Evolutionary conservation across 1,140 invertebrate genomes (phyloP), one percentile per base, ranked within the genome.

Genomic region (Ectropis grisescens): DNA sequence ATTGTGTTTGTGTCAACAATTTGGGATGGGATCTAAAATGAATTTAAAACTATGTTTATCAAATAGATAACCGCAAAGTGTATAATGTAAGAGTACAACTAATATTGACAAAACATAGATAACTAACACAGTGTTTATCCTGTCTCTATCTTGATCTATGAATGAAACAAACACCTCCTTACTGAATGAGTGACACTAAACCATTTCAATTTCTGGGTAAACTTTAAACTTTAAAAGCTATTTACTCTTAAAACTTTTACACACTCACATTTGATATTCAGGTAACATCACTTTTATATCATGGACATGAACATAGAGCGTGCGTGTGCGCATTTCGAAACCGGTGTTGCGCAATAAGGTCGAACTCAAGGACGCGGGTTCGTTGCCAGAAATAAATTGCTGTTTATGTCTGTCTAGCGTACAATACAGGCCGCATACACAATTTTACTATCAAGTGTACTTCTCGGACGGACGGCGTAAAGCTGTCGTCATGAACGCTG

Each of bases 261-360:
- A n/a, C n/a, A n/a, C n/a, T n/a, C n/a, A 5, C 9, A 5, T 22
- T 5, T 22, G 19, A n/a, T 22, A 22, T 22, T 5, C 4, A 22
- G 19, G 19, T 5, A 4, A 22, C 9, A 22, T 22, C 4, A 5
- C 4, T 22, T 4, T 22, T 22, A 5, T 22, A 5, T 4, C 19
- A 5, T 22, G 19, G 4, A 22, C 24, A 26, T 26, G 24, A n/a
- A 65, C 59, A 68, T 70, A 68, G 65, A 65, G 41, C 54, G 46
- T 53, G 50, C 54, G 46, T 48, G 54, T 41, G 53, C 56, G 57
- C 56, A 56, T 67, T 62, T 67, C 57, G 41, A 75, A 79, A 75
- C 69, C 61, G 67, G 70, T 72, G 61, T 79, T 79, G 74, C 70
- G 70, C 66, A 79, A 76, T 79, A 79, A 75, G 74, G 74, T 76